Base-by-base conservation (phyloP, 2,888 invertebrate genomes). In the Drosophila borealis region DNA sequence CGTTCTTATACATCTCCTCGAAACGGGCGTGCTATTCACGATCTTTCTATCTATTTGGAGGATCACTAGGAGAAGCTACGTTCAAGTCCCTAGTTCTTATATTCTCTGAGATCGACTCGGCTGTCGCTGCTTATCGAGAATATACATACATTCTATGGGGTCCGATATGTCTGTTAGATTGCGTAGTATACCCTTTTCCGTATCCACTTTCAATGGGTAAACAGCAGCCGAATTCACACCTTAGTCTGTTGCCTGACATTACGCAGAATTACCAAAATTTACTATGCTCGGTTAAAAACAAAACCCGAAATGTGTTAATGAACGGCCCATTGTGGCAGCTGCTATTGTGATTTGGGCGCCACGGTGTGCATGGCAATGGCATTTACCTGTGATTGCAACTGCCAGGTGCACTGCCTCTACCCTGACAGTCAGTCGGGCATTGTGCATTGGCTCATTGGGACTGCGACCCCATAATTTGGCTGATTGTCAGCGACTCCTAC, bases 381-480 rank as follows among this genome's bases (percentile, higher is more conserved):
- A 61, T 66, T 77, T 60, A 56, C 55, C 19, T 39, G 17, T 49
- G 54, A 45, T 41, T 50, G 49, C 55, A 33, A 36, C 41, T 33
- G 59, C 62, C 73, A 73, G 73, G 57, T 73, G 73, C 55, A 48
- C 19, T n/a, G 2, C 1, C 61, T 13, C 25, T 29, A 19, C 34
- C 33, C 6, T 25, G 10, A 1, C 36, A 2, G 5, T 2, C 4
- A 19, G 39, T 2, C 4, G 17, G 39, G 45, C 14, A 37, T 17
- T 60, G 50, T 59, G 59, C 42, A 41, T 54, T 46, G 68, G 59
- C 21, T 67, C 66, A 67, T 70, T 50, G 64, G 64, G 49, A 61
- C 71, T 64, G 67, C 74, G 83, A 77, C 69, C 83, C 82, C 80
- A 78, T 80, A 85, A 84, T 87, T 85, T 80, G 71, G 64, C 50